Evolutionary conservation across 2,797 vertebrate species (phyloP).

Genomic region (Varecia variegata): DNA sequence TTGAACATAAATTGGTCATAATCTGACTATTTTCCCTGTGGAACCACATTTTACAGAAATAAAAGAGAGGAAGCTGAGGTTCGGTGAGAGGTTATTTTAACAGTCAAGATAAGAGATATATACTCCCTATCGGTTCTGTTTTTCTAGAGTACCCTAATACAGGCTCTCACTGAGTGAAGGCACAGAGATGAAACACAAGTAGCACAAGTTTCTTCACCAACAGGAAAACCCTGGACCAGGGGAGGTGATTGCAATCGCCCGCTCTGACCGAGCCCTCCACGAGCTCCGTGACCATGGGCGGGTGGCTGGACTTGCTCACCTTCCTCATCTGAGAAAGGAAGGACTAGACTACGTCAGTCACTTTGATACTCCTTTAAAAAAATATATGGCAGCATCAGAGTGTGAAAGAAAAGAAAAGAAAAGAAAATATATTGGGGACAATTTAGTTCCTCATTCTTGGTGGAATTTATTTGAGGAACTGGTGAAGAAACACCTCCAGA

Average conservation of each 20-base stretch:
- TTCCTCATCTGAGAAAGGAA: neutral
- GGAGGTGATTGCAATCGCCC: rapidly evolving
- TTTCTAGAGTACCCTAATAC: neutral
- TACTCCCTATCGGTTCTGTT: neutral
- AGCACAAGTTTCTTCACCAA: neutral
- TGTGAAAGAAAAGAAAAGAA: neutral
- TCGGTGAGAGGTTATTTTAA: rapidly evolving
- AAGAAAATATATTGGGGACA: neutral
- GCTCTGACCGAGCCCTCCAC: rapidly evolving
- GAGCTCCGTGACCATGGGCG: neutral
- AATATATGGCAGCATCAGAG: neutral
- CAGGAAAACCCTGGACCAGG: neutral
- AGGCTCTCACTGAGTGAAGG: neutral
- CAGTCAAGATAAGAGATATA: neutral
- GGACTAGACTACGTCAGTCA: neutral
- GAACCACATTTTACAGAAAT: no score
- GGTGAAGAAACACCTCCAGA: neutral
- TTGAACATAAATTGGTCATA: neutral
- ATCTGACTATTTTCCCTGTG: neutral
- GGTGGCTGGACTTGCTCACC: no score
- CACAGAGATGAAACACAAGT: neutral
- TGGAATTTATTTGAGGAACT: neutral
- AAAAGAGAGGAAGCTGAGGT: neutral
- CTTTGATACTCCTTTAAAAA: neutral
- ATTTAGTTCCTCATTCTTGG: neutral